Base-by-base conservation (phyloP, 2,888 invertebrate species). In the Drosophila melanosoma region DNA sequence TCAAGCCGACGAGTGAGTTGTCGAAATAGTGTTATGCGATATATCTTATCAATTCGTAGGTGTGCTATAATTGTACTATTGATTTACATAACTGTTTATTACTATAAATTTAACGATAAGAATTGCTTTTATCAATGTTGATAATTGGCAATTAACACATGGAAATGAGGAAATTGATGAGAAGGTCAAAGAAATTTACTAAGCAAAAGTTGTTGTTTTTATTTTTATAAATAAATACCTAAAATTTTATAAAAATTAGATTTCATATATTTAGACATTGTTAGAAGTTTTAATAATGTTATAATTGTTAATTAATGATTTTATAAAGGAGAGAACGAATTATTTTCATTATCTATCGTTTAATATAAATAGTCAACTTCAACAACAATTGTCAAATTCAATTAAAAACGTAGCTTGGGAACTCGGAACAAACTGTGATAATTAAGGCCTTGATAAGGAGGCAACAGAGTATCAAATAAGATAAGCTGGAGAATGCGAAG, bases 401-500 rank as follows among this genome's bases (percentile, higher is more conserved):
- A 58, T 35, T 40, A 8, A 33, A 23, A 10, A n/a, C 29, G 0
- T 3, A 48, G 23, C 23, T 20, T 12, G 17, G 1, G 20, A 35
- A 15, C 12, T 29, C 29, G 29, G 6, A 35, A 57, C 7, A 15
- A 48, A 23, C 45, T 58, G 51, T 7, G 61, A 56, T 32, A 63
- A 45, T 42, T 40, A 23, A 20, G 58, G 8, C 32, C 48, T 54
- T 59, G 69, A 62, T 63, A 40, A 51, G 29, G 45, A 6, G 29
- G 29, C 35, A 49, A 8, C 1, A 26, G 33, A 73, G 60, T 60
- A 60, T 57, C 20, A 57, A 58, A 70, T 36, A 45, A 53, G 49
- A 77, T 59, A 65, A 63, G 61, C 23, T 20, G 45, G 15, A 20
- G 29, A 20, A 53, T 26, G 29, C 42, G 17, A 32, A 12, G 49